Base-by-base conservation (phyloP, 2,113 vertebrate species). In the Aix galericulata region DNA sequence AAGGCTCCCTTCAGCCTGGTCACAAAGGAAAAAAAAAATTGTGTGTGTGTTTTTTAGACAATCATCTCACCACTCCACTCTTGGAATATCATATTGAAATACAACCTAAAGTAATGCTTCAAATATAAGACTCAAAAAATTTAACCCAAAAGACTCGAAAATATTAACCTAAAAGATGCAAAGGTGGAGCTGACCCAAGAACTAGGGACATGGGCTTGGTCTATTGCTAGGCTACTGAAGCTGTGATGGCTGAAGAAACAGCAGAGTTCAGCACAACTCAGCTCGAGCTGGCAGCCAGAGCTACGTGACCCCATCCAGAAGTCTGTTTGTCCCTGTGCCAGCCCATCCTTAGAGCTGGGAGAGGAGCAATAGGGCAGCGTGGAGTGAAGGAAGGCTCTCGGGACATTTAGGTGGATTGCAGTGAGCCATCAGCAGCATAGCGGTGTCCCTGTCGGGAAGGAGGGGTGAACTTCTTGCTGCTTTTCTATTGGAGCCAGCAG, bases 401-500 rank as follows among this genome's bases (percentile, higher is more conserved):
- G 73, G 48, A 76, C 15, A 11, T 38, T 17, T 86, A 68, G 59
- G 36, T 59, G 29, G 46, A 17, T 12, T 34, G 91, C 16, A 6
- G 50, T 48, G 36, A 75, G 32, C 34, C 9, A 83, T 63, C 60
- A 81, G 53, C 32, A 86, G 62, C 44, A 22, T 27, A 88, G 48
- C 58, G 84, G 86, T 55, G 69, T 77, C 29, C 81, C 63, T 90
- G 18, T 40, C 53, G 1, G 3, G 69, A 82, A 81, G 42, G 7
- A 20, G 13, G 13, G 8, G 6, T 62, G 77, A 89, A 38, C 11
- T 71, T 63, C 60, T 80, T 68, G 36, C n/a, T 31, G 42, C 42
- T 86, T 83, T 88, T 36, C 72, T 86, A 29, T 71, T 81, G 56
- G 53, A 94, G 80, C 71, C 50, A 91, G 75, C n/a, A 95, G 69